Conservation (phyloP, 2,888 invertebrate species). For the Chaitophorus viminalis region DNA sequence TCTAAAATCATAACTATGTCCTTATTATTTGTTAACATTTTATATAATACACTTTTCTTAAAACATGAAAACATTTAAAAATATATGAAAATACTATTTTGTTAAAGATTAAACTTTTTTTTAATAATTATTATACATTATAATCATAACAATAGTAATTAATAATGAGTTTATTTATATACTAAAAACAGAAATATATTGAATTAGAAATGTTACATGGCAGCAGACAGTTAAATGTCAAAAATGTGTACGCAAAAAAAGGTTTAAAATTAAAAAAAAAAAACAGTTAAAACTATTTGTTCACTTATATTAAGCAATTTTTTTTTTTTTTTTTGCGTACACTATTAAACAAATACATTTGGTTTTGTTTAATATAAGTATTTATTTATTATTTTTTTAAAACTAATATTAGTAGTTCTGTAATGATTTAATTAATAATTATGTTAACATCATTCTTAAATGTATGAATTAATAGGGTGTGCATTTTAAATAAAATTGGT, state of each 20-base stretch:
- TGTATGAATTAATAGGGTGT: constrained; percentile 54
- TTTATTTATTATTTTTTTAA: constrained; percentile 59
- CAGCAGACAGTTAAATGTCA: constrained; percentile 19
- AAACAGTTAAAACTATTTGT: constrained; percentile 1
- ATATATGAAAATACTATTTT: constrained; percentile 42
- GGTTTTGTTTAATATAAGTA: constrained; percentile 54
- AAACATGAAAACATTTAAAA: constrained; percentile 30
- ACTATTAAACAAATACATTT: constrained; percentile 40
- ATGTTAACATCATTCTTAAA: constrained; percentile 39
- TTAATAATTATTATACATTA: constrained; percentile 19
- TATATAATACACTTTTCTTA: constrained; percentile 48
- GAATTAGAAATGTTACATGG: constrained; percentile 21
- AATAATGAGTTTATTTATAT: constrained; percentile 52
- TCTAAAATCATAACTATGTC: constrained; percentile 28
- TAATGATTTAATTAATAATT: constrained; percentile 60
- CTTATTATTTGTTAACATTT: constrained; percentile 34
- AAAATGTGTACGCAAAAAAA: constrained; percentile 43
- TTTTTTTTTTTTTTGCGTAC: constrained; percentile 45
- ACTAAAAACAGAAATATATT: constrained; percentile 39
- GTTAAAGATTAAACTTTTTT: background rate
- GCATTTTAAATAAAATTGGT: constrained; percentile 44
- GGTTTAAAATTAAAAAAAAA: background rate
- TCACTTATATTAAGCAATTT: constrained; percentile 26
- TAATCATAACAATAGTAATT: constrained; percentile 26
- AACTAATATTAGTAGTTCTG: constrained; percentile 60